Evolutionary conservation across 2,888 invertebrate genomes (phyloP), one percentile per base, ranked within the genome.

Genomic region (Plebejus melissa): DNA sequence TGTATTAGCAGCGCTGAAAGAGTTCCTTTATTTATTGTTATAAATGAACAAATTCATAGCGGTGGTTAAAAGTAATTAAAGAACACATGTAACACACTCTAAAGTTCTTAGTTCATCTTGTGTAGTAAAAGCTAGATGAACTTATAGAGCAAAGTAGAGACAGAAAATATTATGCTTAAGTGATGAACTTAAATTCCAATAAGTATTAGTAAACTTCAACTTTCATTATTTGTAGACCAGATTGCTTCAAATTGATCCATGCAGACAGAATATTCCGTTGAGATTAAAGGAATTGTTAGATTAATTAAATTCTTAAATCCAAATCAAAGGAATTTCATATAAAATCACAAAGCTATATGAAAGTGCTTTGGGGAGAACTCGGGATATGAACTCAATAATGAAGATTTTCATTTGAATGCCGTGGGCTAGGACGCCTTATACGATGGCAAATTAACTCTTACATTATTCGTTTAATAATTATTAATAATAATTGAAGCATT

Each of bases 301-400:
- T 36, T 65, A 65, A 65, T 65, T 65, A 65, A 65, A 13, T 32
- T 32, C 65, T 65, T 65, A 9, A 65, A 65, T 65, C 6, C 65
- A 65, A 71, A 71, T 71, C 38, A 71, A 46, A 46, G 70, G 71
- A 13, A 71, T 50, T 50, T 46, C 28, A 41, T 70, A 41, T 46
- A 71, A 46, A 41, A 28, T 71, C 46, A 46, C 38, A 50, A 71
- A 50, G 71, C 50, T 46, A 4, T 71, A 50, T 71, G 13, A 70
- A 13, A 71, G 50, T 41, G 70, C 41, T 70, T 70, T 38, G 70
- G 46, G 38, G 70, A 70, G 16, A 70, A 46, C 22, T 13, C 71
- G 46, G 70, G 46, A 46, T 71, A 71, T 71, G 71, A 50, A 71
- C 22, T 71, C 71, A 71, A 71, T 71, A 71, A 50, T 71, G 22